phyloP scores from a whole-genome alignment of 2,888 invertebrate species.

The Pherbina coryleti region DNA sequence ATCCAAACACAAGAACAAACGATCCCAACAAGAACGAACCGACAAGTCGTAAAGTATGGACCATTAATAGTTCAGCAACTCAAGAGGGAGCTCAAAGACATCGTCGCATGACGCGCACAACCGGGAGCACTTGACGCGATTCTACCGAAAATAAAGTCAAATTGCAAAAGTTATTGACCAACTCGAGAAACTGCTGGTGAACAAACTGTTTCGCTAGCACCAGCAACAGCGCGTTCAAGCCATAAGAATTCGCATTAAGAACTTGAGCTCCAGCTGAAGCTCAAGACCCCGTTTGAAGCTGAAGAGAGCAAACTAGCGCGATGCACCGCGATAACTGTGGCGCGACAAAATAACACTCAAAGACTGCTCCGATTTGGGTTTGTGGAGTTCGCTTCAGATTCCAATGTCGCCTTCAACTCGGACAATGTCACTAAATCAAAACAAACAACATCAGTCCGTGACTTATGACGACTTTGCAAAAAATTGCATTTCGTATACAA shows the following conservation, averaged over 20 bases:
- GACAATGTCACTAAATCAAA: slow-evolving; percentile 60
- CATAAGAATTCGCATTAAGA: slow-evolving; percentile 7
- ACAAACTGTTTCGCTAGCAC: not conserved
- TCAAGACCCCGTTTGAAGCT: slow-evolving; percentile 29
- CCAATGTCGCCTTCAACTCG: slow-evolving; percentile 67
- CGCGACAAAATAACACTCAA: slow-evolving; percentile 19
- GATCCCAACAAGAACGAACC: slow-evolving; percentile 45
- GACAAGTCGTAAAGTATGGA: slow-evolving; percentile 54
- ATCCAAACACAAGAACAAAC: slow-evolving; percentile 32
- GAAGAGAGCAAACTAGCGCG: slow-evolving; percentile 11
- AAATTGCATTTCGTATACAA: slow-evolving; percentile 51
- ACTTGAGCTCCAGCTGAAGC: not conserved
- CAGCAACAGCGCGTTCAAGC: not conserved
- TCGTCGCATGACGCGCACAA: slow-evolving; percentile 3
- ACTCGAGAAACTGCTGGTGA: slow-evolving; percentile 3
- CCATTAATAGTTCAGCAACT: slow-evolving; percentile 49
- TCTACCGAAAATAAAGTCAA: not conserved
- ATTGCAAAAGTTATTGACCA: not conserved
- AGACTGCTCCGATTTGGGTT: slow-evolving; percentile 31
- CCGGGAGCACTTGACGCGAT: not conserved
- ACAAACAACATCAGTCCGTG: slow-evolving; percentile 60
- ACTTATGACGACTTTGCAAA: slow-evolving; percentile 67
- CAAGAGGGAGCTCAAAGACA: slow-evolving; percentile 39
- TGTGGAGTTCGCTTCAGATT: slow-evolving; percentile 35
- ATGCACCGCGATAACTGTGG: slow-evolving; percentile 10